A percentile compares a stretch with the other conserved stretches of the same genome.
Evolutionary conservation across 2,113 vertebrate genomes (phyloP).

Genomic region (Equus quagga): DNA sequence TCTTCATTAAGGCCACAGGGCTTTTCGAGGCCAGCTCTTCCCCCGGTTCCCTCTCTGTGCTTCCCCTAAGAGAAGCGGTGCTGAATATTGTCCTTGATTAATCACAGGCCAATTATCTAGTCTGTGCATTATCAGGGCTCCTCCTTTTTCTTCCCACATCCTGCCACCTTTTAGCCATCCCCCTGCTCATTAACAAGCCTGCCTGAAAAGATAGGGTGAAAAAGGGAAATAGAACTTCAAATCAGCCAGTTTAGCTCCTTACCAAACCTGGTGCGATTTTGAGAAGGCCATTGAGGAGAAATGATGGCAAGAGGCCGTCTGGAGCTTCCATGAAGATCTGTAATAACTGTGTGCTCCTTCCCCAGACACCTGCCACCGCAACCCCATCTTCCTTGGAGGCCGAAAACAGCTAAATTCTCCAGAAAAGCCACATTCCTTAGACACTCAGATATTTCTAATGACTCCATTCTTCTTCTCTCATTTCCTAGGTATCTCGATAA

Average conservation of each 20-base stretch:
- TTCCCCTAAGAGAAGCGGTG: slow-evolving; percentile 25
- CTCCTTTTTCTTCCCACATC: slow-evolving; percentile 62
- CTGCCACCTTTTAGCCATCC: slow-evolving; percentile 33
- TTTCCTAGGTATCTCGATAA: slow-evolving; percentile 8
- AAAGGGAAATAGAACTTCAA: neutral
- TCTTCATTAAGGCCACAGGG: slow-evolving; percentile 41
- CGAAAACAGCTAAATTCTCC: slow-evolving; percentile 15
- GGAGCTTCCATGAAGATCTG: neutral
- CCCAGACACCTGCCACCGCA: neutral
- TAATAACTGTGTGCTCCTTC: neutral
- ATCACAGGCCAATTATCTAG: slow-evolving; percentile 67
- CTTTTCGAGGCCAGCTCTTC: slow-evolving; percentile 13
- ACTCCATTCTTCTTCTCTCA: neutral
- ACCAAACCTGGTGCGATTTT: neutral
- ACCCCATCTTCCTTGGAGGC: neutral
- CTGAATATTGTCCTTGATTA: slow-evolving; percentile 59
- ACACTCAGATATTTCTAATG: neutral
- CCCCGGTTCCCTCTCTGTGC: neutral
- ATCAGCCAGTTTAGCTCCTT: slow-evolving; percentile 27
- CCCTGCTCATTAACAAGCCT: slow-evolving; percentile 67
- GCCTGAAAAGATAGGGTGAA: slow-evolving; percentile 1
- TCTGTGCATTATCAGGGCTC: slow-evolving; percentile 46
- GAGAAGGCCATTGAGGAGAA: slow-evolving; percentile 43
- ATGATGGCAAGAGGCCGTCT: neutral
- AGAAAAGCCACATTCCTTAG: slow-evolving; percentile 21